These are phyloP conservation scores for Drosophila robusta DNA, from an alignment of 2,888 invertebrate genomes.

Conservation along the genomic window DNA sequence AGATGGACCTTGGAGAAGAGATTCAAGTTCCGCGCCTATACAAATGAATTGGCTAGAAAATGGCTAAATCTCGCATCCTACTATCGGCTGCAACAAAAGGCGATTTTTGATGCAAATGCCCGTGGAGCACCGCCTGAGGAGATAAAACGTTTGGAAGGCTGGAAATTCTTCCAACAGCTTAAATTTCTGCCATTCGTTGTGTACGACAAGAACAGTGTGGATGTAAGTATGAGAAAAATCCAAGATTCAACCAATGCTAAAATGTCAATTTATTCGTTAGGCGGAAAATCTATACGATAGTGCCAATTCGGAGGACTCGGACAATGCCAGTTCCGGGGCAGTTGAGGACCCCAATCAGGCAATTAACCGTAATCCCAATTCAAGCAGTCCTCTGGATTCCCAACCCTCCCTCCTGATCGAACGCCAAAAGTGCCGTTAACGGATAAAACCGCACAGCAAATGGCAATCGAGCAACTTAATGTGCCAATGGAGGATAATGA, in stretches of 20 bases:
- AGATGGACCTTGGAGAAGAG: conserved; percentile 47
- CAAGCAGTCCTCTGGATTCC: background rate
- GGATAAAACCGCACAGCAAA: conserved; percentile 10
- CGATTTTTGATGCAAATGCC: conserved; percentile 43
- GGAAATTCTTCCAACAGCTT: conserved; percentile 48
- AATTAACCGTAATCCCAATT: background rate
- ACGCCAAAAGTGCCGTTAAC: background rate
- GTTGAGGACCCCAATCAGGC: conserved; percentile 18
- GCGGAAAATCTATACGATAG: conserved; percentile 49
- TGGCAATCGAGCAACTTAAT: conserved; percentile 47
- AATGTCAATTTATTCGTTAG: conserved; percentile 11
- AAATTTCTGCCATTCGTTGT: conserved; percentile 33
- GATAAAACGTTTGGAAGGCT: conserved; percentile 48
- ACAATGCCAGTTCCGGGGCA: conserved; percentile 16
- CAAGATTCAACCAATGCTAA: background rate
- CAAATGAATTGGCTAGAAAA: conserved; percentile 50
- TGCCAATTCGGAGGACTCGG: conserved; percentile 46
- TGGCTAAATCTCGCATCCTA: conserved; percentile 51
- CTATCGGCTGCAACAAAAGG: conserved; percentile 49
- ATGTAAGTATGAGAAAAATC: conserved; percentile 32
- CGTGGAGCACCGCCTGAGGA: conserved; percentile 51
- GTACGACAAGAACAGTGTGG: conserved; percentile 33
- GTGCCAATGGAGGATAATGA: conserved; percentile 46
- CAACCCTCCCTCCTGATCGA: background rate
- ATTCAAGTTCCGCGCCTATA: conserved; percentile 45